Evolutionary conservation across 2,797 vertebrate species (phyloP).

Genomic region (Fistularia tabacaria): DNA sequence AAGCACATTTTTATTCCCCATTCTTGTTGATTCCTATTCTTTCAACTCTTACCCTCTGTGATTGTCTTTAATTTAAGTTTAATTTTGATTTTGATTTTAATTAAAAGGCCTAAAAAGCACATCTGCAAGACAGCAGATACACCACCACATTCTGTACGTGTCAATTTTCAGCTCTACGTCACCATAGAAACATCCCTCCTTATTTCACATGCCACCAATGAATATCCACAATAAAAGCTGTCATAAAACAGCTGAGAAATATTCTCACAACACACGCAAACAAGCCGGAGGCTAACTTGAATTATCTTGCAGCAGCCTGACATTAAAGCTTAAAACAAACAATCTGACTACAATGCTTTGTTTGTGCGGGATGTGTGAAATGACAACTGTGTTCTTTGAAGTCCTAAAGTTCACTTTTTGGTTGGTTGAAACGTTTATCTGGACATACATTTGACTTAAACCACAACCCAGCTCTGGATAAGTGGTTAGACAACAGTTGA

Average conservation of each 20-base stretch:
- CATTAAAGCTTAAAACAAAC: no score
- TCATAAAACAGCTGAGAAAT: constrained; percentile 24
- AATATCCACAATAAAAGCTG: constrained; percentile 50
- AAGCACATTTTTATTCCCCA: constrained; percentile 39
- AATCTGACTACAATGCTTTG: constrained; percentile 38
- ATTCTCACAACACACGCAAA: constrained; percentile 55
- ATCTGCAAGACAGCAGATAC: no score
- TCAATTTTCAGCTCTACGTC: constrained; percentile 44
- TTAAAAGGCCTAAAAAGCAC: no score
- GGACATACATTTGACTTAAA: no score
- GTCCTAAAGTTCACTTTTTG: constrained; percentile 24
- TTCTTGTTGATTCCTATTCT: no score
- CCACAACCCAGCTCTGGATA: no score
- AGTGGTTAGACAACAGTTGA: no score
- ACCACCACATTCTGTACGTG: no score
- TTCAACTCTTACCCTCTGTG: no score
- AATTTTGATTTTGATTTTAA: no score
- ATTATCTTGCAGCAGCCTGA: constrained; percentile 19
- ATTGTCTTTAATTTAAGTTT: no score
- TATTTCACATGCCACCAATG: constrained; percentile 35
- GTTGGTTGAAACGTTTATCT: no score
- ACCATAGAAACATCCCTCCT: constrained; percentile 54
- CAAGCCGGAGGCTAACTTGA: constrained; percentile 32
- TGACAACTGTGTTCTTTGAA: constrained; percentile 46
- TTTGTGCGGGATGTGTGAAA: constrained; percentile 57